Evolutionary conservation across 2,113 vertebrate genomes (phyloP).

Genomic region (Poecile atricapillus): DNA sequence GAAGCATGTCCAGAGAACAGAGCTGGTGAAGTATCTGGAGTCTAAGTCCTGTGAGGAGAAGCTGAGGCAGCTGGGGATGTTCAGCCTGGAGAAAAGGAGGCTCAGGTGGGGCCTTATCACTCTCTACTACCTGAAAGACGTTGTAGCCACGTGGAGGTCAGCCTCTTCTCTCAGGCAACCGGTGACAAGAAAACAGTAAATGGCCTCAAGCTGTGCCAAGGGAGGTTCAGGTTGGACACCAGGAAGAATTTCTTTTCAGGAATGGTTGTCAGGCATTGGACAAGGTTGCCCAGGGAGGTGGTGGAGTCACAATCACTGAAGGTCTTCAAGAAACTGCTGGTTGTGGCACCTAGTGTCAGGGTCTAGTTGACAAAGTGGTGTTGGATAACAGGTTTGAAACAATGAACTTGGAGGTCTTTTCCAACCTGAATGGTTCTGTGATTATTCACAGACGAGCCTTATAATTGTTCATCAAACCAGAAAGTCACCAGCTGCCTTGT

Average conservation of each 20-base stretch:
- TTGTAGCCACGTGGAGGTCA: neutral
- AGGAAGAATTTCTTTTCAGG: neutral
- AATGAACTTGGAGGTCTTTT: neutral
- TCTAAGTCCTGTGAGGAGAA: neutral
- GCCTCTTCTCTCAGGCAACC: neutral
- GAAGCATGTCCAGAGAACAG: accelerated
- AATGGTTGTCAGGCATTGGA: neutral
- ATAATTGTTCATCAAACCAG: neutral
- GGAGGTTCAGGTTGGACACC: neutral
- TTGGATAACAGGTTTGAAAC: neutral
- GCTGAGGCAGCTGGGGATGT: neutral
- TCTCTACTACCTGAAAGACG: neutral
- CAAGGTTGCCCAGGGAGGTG: neutral
- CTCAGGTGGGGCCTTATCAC: neutral
- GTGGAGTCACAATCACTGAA: neutral
- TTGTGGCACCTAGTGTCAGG: neutral
- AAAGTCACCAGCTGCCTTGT: neutral
- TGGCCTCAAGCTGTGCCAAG: neutral
- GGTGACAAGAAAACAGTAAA: neutral
- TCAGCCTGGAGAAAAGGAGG: neutral
- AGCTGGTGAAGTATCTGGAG: neutral
- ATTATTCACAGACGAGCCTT: neutral
- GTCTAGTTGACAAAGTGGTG: neutral
- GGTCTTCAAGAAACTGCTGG: neutral
- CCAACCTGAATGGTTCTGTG: neutral